These are phyloP conservation scores for Drosophila leonis DNA, from an alignment of 2,888 invertebrate genomes.

Conservation along the genomic window DNA sequence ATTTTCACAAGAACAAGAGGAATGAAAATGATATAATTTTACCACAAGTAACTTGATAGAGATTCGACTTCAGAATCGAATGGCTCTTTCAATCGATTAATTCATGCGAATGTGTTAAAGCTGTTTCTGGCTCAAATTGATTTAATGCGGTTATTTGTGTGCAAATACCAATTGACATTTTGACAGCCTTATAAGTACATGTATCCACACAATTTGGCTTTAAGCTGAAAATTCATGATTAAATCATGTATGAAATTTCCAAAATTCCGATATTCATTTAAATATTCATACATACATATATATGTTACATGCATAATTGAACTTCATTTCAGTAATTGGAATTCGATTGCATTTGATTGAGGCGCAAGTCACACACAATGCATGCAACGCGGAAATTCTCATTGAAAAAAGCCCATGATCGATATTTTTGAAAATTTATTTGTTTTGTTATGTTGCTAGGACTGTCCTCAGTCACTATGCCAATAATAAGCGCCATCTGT, in stretches of 20 bases:
- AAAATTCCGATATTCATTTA: not conserved
- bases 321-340: not conserved
- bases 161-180: slow-evolving; percentile 4
- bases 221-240: slow-evolving; percentile 1
- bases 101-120: not conserved
- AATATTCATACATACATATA: not conserved
- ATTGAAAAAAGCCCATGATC: too few relatives aligned
- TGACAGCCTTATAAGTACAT: not conserved
- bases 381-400: too few relatives aligned
- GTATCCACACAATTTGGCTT: slow-evolving; percentile 2
- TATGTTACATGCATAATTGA: too few relatives aligned
- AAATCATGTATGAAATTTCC: slow-evolving; percentile 2
- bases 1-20: too few relatives aligned
- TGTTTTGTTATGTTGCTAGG: too few relatives aligned
- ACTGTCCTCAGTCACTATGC: too few relatives aligned
- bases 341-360: slow-evolving; percentile 10
- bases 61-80: not conserved
- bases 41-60: not conserved
- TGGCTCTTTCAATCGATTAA: slow-evolving; percentile 6
- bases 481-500: too few relatives aligned
- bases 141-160: slow-evolving; percentile 1
- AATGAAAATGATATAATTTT: too few relatives aligned
- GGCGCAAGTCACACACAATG: not conserved
- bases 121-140: not conserved
- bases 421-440: too few relatives aligned